Evolutionary conservation across 2,797 vertebrate genomes (phyloP).

Genomic region (Tympanoctomys barrerae): DNA sequence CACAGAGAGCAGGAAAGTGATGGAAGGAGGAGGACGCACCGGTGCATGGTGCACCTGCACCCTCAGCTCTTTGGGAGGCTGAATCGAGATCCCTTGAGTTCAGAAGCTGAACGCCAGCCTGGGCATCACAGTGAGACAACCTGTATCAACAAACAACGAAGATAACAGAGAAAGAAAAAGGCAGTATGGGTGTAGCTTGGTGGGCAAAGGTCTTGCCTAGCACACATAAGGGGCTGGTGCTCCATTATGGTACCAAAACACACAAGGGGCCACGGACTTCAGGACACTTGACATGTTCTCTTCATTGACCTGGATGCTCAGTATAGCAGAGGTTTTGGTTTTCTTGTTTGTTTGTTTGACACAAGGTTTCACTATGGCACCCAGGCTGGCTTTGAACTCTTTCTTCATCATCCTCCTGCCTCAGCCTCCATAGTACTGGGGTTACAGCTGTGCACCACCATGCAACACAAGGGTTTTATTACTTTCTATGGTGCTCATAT

Average conservation of each 20-base stretch:
- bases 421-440: not conserved
- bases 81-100: not conserved
- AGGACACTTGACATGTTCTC: not conserved
- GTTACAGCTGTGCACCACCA: not conserved
- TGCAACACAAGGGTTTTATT: not conserved
- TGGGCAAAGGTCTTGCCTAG: not conserved
- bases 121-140: not conserved
- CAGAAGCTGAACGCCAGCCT: not conserved
- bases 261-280: not conserved
- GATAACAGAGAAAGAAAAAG: not conserved
- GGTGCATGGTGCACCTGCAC: not conserved
- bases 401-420: not conserved
- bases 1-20: not conserved
- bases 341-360: not conserved
- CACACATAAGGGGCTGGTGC: not conserved
- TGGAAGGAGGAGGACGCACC: not conserved
- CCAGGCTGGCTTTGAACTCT: not conserved
- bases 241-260: not conserved
- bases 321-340: not conserved
- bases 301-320: not conserved
- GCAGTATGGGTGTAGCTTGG: not conserved
- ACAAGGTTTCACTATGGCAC: not conserved
- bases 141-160: too few relatives aligned
- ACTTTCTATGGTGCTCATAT: not conserved
- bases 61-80: not conserved